Evolutionary conservation across 1,140 invertebrate species (phyloP).

Genomic region (Olivierus martensii): DNA sequence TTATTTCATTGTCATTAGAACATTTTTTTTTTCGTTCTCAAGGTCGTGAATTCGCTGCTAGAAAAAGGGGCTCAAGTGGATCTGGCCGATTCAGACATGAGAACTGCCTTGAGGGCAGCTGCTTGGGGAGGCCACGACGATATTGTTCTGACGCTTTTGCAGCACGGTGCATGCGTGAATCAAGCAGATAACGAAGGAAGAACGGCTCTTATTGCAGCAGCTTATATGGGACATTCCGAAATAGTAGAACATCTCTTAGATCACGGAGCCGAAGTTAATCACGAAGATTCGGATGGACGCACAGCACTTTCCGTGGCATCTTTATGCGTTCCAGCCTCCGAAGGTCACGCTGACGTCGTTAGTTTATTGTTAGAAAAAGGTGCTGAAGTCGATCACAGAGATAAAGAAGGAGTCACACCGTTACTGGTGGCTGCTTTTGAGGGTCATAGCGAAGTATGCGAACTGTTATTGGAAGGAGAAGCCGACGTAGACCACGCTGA

Average conservation of each 20-base stretch:
- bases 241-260: conserved; percentile 33
- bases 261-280: conserved; percentile 29
- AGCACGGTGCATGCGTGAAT: conserved; percentile 71
- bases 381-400: conserved; percentile 72
- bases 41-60: conserved; percentile 51
- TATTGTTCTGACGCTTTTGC: conserved; percentile 69
- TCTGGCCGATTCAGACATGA: conserved; percentile 65
- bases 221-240: conserved; percentile 39
- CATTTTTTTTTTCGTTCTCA: neutral
- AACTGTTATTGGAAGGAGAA: conserved; percentile 66
- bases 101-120: conserved; percentile 77
- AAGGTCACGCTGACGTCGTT: conserved; percentile 45
- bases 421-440: conserved; percentile 87
- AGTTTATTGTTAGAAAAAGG: conserved; percentile 63
- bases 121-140: conserved; percentile 85
- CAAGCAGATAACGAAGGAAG: conserved; percentile 79
- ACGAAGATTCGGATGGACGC: conserved; percentile 25
- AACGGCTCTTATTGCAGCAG: conserved; percentile 39
- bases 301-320: conserved; percentile 88
- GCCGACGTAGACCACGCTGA: conserved; percentile 76
- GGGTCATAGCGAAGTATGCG: conserved; percentile 65
- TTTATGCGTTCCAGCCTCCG: conserved; percentile 73
- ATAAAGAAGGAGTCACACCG: conserved; percentile 85
- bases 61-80: conserved; percentile 65
- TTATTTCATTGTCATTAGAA: no score